A percentile compares a stretch with the other conserved stretches of the same genome.
These are phyloP conservation scores for Echinometra lucunter DNA, from an alignment of 53 echinoderm and acorn worm genomes.

Conservation along the genomic window DNA sequence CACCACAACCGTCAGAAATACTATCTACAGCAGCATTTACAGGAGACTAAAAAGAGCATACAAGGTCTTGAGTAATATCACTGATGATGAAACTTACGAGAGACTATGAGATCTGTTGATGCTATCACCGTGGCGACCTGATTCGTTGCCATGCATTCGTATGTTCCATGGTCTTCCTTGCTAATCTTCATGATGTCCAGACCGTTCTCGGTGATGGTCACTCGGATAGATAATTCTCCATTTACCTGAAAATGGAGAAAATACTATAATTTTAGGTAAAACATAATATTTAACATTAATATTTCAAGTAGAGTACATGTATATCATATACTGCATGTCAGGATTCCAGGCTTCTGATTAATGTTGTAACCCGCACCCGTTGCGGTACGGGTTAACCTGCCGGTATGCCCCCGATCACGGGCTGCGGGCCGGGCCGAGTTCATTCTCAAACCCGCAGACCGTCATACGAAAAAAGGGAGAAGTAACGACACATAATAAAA, in stretches of 20 bases:
- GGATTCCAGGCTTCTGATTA: too few relatives aligned
- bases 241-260: slow-evolving; percentile 62
- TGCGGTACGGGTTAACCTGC: too few relatives aligned
- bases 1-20: background rate
- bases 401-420: too few relatives aligned
- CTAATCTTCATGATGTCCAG: slow-evolving; percentile 75
- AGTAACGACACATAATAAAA: too few relatives aligned
- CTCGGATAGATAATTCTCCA: slow-evolving; percentile 74
- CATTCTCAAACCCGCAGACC: too few relatives aligned
- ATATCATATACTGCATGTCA: too few relatives aligned
- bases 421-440: too few relatives aligned
- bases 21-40: background rate
- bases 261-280: background rate
- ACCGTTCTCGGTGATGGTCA: slow-evolving; percentile 57
- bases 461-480: too few relatives aligned
- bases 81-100: slow-evolving; percentile 74
- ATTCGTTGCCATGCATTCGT: slow-evolving; percentile 86
- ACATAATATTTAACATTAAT: too few relatives aligned
- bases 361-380: too few relatives aligned
- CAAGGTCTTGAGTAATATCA: background rate
- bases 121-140: slow-evolving; percentile 84
- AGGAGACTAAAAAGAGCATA: background rate
- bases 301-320: too few relatives aligned
- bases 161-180: slow-evolving; percentile 93
- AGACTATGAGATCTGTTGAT: slow-evolving; percentile 75